Evolutionary conservation across 2,113 vertebrate species (phyloP), one percentile per base, ranked within the genome.

Genomic region (Ochotona princeps): DNA sequence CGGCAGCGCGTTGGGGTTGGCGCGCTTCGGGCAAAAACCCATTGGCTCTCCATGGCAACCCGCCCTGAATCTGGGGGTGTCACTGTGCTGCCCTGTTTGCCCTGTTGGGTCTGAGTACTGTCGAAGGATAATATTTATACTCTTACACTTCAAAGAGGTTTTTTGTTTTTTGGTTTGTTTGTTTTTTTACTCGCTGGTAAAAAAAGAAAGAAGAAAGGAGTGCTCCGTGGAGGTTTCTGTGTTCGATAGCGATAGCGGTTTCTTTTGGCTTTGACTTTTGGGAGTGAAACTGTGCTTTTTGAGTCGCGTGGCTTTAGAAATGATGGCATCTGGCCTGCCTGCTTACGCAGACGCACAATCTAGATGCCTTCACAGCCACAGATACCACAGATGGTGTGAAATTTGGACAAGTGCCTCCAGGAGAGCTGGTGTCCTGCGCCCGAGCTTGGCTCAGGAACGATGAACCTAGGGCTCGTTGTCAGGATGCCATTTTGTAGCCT

Each of bases 41-140:
- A 0, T 0, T 23, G n/a, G 23, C 18, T 93, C 25, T 97, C 96
- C 97, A 88, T 96, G 96, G 97, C 97, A 98, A 97, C 98, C 38
- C 5, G 85, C 44, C 96, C 21, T 20, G 82, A 18, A 94, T 93
- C 80, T 57, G 96, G 95, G 96, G 44, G 96, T 92, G 87, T 90
- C 94, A 97, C 96, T 97, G 93, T 98, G 95, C 93, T 20, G 83
- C 96, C 94, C 92, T 96, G 72, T 98, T 98, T 97, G 97, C 96
- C 63, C 86, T 86, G 82, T 91, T 96, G 89, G 82, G 95, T 87
- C 94, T 95, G 97, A 98, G 96, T 97, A 91, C 96, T 98, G 98
- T 98, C 98, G 95, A 95, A 95, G 92, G 96, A 80, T 96, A 98
- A 98, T 98, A 98, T 98, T 98, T 98, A 97, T 98, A 97, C 98